phyloP scores from a whole-genome alignment of 2,113 vertebrate species.

The Alces alces region DNA sequence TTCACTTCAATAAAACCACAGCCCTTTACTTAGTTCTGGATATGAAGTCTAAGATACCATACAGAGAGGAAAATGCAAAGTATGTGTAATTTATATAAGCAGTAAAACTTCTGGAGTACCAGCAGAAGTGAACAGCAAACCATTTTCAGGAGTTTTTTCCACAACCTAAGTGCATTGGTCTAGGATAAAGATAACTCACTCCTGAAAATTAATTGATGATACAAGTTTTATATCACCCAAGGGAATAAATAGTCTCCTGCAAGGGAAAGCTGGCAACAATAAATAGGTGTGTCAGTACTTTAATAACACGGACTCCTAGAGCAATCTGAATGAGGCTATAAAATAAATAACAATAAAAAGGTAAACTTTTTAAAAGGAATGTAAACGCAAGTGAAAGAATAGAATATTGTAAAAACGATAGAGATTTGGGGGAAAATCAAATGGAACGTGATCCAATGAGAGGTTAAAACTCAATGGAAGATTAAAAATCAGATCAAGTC shows the following conservation, averaged over 20 bases:
- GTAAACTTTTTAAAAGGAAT: neutral
- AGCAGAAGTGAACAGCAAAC: neutral
- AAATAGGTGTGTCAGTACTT: neutral
- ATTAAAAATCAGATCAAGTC: neutral
- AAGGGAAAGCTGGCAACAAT: neutral
- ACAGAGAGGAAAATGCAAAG: neutral
- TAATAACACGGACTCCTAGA: neutral
- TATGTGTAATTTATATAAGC: neutral
- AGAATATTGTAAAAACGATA: neutral
- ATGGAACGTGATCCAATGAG: neutral
- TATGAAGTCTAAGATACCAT: neutral
- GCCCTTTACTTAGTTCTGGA: neutral
- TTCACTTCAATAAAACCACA: slow-evolving; percentile 39
- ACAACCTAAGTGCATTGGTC: neutral
- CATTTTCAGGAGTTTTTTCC: neutral
- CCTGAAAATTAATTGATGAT: neutral
- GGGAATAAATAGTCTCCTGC: neutral
- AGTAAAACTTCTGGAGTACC: neutral
- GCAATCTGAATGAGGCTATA: neutral
- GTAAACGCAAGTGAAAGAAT: neutral
- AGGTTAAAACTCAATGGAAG: neutral
- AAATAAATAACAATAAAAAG: neutral
- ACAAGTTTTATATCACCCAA: neutral
- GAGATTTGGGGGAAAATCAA: neutral
- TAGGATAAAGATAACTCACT: neutral